Evolutionary conservation across 2,888 invertebrate genomes (phyloP), one percentile per base, ranked within the genome.

Genomic region (Lasioglossum morio): DNA sequence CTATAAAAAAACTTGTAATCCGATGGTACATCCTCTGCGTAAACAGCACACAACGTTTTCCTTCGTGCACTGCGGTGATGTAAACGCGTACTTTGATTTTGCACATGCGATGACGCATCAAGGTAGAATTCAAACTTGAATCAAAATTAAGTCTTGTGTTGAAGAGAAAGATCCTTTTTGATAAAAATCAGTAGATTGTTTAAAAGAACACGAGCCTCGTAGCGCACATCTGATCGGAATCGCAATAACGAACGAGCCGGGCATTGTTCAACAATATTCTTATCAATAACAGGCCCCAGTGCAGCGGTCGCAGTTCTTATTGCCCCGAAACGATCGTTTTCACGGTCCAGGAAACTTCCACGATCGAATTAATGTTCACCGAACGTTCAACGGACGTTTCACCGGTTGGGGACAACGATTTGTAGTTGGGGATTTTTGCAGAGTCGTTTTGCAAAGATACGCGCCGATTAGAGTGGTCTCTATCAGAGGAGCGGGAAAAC

Each of bases 401-500:
- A 23, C 4, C n/a, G 30, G 16, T 2, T 2, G 5, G n/a, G n/a
- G 23, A n/a, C 1, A 19, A 48, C 66, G 63, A 66, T 70, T 78
- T 73, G 66, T 34, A 37, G 70, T 66, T 37, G 12, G 23, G 8
- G 57, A 60, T 48, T 74, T 70, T 69, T 69, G 60, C 16, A 2
- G 8, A 12, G 12, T 40, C 40, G 7, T 74, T 57, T 43, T 23
- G n/a, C 16, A 3, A 30, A 14, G 16, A 57, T 82, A 12, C 37
- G 30, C 48, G 23, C 12, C 10, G 57, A 48, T 63, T 37, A 72
- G n/a, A n/a, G 30, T 4, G 34, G 12, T 34, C 16, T 48, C 27
- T 4, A 66, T 40, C n/a, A 23, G 43, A 46, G 27, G 14, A 43
- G 14, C 74, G 43, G 81, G 76, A 80, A 84, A 84, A 84, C 66